These are phyloP conservation scores for Tupaia tana DNA, from an alignment of 2,113 vertebrate species.

Conservation along the genomic window DNA sequence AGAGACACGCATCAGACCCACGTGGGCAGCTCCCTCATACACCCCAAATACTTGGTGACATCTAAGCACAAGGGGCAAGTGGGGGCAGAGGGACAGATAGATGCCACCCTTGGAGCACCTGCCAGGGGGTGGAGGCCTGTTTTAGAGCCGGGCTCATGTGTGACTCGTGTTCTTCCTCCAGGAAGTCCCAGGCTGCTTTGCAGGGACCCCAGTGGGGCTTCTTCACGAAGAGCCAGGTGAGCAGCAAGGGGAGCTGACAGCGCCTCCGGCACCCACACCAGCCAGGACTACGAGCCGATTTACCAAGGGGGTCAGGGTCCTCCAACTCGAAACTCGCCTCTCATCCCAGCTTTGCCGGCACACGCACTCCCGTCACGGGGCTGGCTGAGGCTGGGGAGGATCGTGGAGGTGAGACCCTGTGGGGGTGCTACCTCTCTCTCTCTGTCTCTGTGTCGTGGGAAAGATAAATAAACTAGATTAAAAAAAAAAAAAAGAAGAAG, in stretches of 20 bases:
- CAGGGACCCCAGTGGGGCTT: not conserved
- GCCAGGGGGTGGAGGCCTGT: not conserved
- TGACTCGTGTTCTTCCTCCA: constrained; percentile 65
- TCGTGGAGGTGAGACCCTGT: too few relatives aligned
- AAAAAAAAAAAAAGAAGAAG: too few relatives aligned
- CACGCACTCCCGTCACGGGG: too few relatives aligned
- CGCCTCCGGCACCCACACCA: not conserved
- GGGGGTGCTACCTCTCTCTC: too few relatives aligned
- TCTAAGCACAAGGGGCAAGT: not conserved
- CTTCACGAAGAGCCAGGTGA: not conserved
- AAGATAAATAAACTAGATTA: too few relatives aligned
- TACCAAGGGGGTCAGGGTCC: not conserved
- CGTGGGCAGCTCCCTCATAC: not conserved
- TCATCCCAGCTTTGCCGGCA: not conserved
- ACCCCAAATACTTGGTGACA: not conserved
- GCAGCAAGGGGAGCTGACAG: not conserved
- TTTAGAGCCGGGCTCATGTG: constrained; percentile 17
- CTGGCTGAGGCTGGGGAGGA: too few relatives aligned
- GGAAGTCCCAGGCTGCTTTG: constrained; percentile 46
- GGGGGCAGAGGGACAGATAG: not conserved
- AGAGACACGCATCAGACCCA: constrained; percentile 46
- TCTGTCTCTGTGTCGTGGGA: too few relatives aligned
- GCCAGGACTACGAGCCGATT: not conserved
- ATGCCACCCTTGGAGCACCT: not conserved
- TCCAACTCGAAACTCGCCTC: not conserved